A percentile compares a stretch with the other conserved stretches of the same genome.
These are phyloP conservation scores for Aphelenchoides besseyi DNA, from an alignment of 1,140 invertebrate genomes.

Conservation along the genomic window DNA sequence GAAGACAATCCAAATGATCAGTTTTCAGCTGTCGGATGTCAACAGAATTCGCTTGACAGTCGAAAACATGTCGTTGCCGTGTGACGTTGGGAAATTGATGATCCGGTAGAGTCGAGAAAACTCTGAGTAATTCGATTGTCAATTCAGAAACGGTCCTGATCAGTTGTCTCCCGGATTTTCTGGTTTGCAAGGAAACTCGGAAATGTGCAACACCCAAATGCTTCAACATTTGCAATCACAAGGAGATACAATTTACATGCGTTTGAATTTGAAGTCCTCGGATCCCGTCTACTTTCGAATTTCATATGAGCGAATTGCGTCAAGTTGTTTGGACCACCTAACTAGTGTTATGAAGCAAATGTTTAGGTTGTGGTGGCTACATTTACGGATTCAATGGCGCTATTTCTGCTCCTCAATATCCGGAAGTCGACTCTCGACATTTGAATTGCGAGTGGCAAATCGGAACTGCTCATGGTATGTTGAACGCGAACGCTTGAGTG, in stretches of 20 bases:
- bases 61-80: slow-evolving; percentile 48
- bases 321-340: not conserved
- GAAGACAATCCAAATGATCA: too few species aligned
- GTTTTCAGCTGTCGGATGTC: slow-evolving; percentile 42
- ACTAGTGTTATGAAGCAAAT: not conserved
- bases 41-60: slow-evolving; percentile 45
- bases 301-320: slow-evolving; percentile 50
- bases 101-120: too few species aligned
- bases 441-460: slow-evolving; percentile 56
- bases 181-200: slow-evolving; percentile 42
- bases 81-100: slow-evolving; percentile 40
- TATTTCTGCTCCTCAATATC: slow-evolving; percentile 57
- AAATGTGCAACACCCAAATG: slow-evolving; percentile 45
- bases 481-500: not conserved
- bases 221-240: slow-evolving; percentile 33
- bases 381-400: slow-evolving; percentile 53
- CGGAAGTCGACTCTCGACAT: slow-evolving; percentile 49
- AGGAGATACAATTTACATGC: slow-evolving; percentile 50
- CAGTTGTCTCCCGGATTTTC: slow-evolving; percentile 47
- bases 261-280: slow-evolving; percentile 48
- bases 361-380: slow-evolving; percentile 64
- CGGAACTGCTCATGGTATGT: slow-evolving; percentile 44
- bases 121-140: not conserved
- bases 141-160: slow-evolving; percentile 44
- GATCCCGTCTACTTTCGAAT: slow-evolving; percentile 59